These are phyloP conservation scores for Eulemur mongoz DNA, from an alignment of 2,797 vertebrate species.

Conservation along the genomic window DNA sequence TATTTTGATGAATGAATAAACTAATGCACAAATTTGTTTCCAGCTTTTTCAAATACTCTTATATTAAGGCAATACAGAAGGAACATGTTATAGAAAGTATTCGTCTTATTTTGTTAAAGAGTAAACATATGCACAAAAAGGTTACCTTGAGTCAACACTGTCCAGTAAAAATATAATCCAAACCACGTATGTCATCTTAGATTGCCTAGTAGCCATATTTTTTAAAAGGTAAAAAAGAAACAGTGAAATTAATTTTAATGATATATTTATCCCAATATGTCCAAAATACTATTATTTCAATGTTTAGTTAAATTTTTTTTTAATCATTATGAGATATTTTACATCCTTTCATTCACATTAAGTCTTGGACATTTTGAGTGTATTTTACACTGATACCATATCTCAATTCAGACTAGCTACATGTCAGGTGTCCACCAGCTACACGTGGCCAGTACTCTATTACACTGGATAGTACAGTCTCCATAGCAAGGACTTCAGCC, in stretches of 20 bases:
- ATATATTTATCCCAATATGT: background rate
- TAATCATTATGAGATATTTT: background rate
- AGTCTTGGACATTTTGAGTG: background rate
- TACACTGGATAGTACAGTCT: background rate
- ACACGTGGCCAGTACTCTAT: background rate
- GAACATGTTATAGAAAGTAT: background rate
- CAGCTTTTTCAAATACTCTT: background rate
- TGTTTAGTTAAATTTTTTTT: background rate
- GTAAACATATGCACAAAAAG: background rate
- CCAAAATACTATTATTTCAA: background rate
- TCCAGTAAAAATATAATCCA: background rate
- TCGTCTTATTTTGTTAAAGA: background rate
- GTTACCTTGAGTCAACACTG: background rate
- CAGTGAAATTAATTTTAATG: background rate
- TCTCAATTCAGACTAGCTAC: background rate
- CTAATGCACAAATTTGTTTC: background rate
- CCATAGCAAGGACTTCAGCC: background rate
- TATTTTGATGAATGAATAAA: slow-evolving; percentile 23
- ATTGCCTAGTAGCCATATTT: background rate
- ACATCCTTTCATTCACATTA: background rate
- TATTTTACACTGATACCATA: background rate
- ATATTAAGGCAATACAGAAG: background rate
- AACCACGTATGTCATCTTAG: background rate
- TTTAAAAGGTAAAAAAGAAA: background rate
- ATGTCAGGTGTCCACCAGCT: background rate